Base-by-base conservation (phyloP, 1,140 invertebrate species). In the Dendroctonus ponderosae region DNA sequence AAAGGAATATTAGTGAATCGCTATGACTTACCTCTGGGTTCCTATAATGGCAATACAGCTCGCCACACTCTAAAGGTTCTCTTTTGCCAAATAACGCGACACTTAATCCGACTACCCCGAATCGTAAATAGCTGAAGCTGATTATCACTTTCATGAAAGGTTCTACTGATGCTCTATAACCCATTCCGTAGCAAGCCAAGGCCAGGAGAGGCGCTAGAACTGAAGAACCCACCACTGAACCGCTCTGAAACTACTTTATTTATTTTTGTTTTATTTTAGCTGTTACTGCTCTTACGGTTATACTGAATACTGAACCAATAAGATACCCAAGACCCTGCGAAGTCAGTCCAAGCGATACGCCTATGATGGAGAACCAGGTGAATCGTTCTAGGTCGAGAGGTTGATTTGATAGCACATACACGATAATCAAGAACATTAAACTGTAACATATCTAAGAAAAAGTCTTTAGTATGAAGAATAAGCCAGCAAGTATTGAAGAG, bases 11-110 rank as follows among this genome's bases (percentile, higher is more conserved):
- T 26, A 26, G 39, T 56, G 38, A 11, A 15, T 8, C n/a, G 37
- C 26, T 15, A 52, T n/a, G 41, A 15, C n/a, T 41, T 49, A 72
- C 60, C 42, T 72, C 67, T 11, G 72, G 70, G 52, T 69, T 61
- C 38, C 75, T 73, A 52, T 83, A 84, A 59, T 85, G 82, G 53
- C 87, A 85, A 72, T 88, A 89, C 5, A 84, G 70, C 67, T 86
- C 83, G 0, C 77, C 74, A 65, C 83, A 84, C 0, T 80, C 72
- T 75, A 84, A 69, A 0, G 71, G 65, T 0, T 58, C 46, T 38
- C 82, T 73, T 9, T 82, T 52, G 3, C 80, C 79, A 74, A 85
- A 87, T 11, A 87, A 76, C 3, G 82, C 77, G 38, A 80, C 79
- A 9, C 84, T 74, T 5, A 82, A 74, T 6, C 83, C 79, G 54